Evolutionary conservation across 2,888 invertebrate genomes (phyloP), one percentile per base, ranked within the genome.

Genomic region (Holacanthella duospinosa): DNA sequence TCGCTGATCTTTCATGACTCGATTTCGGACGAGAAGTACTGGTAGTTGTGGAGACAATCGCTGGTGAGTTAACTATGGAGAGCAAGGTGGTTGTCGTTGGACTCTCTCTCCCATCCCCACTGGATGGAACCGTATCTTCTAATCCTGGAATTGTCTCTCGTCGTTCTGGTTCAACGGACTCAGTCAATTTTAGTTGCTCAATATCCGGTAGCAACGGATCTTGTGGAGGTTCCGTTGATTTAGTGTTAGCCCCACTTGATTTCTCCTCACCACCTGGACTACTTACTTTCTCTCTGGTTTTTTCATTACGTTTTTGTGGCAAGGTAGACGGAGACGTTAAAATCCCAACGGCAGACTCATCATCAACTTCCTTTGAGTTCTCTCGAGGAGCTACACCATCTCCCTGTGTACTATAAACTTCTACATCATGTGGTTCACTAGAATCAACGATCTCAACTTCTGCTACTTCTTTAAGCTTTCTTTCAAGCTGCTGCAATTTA

Each of bases 401-500:
- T 27, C 58, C 60, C 24, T 63, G 60, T 25, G 55, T 62, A 28
- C 24, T 16, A n/a, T n/a, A n/a, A n/a, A n/a, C n/a, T n/a, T n/a
- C n/a, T n/a, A n/a, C n/a, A n/a, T n/a, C n/a, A n/a, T n/a, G n/a
- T n/a, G n/a, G n/a, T n/a, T n/a, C n/a, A n/a, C n/a, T n/a, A n/a
- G n/a, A n/a, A n/a, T n/a, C n/a, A 16, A 36, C 36, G 36, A 36
- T 6, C 16, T 28, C 61, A 43, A 48, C 56, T 55, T 24, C 60
- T 43, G 3, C 48, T n/a, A 9, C 43, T 25, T 28, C 59, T 44
- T 19, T 56, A 58, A 59, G 25, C 62, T 70, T 69, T 63, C 65
- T 60, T 53, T 65, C 66, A 25, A 65, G 44, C 24, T 67, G 59
- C 26, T 66, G 62, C 21, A 64, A 61, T 53, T 70, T 69, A 19